Base-by-base conservation (phyloP, 2,888 invertebrate genomes). In the Protophormia terraenovae region DNA sequence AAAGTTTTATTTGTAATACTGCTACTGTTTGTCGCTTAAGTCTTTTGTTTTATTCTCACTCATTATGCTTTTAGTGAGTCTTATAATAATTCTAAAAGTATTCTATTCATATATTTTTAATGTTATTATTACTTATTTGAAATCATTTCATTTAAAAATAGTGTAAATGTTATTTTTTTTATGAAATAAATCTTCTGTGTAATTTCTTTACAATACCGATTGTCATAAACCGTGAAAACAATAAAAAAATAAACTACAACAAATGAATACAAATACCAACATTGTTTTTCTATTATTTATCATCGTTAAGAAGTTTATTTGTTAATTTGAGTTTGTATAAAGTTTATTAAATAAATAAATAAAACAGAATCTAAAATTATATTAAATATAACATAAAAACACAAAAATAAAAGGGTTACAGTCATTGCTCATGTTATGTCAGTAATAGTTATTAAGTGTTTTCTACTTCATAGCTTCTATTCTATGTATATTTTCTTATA, bases 371-470 rank as follows among this genome's bases (percentile, higher is more conserved):
- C 2, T 29, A 53, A 75, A 41, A 35, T 29, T 29, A 53, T 58
- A 29, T 16, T 47, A 78, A 24, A 69, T n/a, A n/a, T n/a, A n/a
- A n/a, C n/a, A 47, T 47, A 47, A 73, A 58, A 22, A 41, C 10
- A 22, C 19, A 41, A 53, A 62, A 29, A n/a, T 12, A 60, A 75
- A 58, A 58, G 19, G 8, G 58, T 81, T 75, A 73, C 73, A 60
- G 73, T 73, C 80, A 75, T 73, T 81, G 67, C 38, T 60, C 58
- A 67, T 32, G 27, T 35, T 73, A 45, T 81, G 47, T 58, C 38
- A 67, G 24, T 22, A 80, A 66, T 10, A 58, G n/a, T n/a, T n/a
- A n/a, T n/a, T n/a, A n/a, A n/a, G 35, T 58, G 27, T 53, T 45
- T 60, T 69, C 27, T n/a, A n/a, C n/a, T 12, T 58, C 50, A 35